Conservation (phyloP, 2,797 vertebrate species). For the Oryzias sinensis region DNA sequence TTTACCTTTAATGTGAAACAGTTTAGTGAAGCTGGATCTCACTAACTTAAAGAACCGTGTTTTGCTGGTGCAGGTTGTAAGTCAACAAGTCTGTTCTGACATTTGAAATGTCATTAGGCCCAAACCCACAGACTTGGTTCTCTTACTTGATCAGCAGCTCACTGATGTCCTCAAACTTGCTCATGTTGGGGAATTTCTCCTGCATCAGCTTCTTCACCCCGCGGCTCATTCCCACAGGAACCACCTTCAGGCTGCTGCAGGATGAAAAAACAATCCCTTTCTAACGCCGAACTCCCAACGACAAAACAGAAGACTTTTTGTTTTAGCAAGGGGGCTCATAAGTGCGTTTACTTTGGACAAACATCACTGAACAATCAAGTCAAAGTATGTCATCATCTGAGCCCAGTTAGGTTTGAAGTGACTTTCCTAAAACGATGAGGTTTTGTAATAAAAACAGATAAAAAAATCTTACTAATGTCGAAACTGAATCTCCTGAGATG, state of each 20-base stretch:
- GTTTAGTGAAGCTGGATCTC: no score
- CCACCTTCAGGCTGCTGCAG: constrained; percentile 90
- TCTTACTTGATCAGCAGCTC: constrained; percentile 90
- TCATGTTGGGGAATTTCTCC: constrained; percentile 92
- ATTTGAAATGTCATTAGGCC: no score
- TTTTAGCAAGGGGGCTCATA: constrained; percentile 48
- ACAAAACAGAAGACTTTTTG: rapidly evolving
- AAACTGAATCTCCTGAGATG: constrained; percentile 83
- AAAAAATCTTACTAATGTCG: constrained; percentile 83
- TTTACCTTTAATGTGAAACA: no score
- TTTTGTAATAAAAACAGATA: neutral
- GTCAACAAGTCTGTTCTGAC: no score
- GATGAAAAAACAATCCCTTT: neutral
- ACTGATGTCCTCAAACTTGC: constrained; percentile 89
- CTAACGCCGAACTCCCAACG: neutral
- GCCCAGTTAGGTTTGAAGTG: constrained; percentile 4
- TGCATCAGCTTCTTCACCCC: constrained; percentile 94
- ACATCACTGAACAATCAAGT: constrained; percentile 79
- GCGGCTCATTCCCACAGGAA: constrained; percentile 90
- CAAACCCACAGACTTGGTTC: neutral
- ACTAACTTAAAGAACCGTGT: no score
- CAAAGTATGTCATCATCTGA: constrained; percentile 71
- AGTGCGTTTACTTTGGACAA: constrained; percentile 85
- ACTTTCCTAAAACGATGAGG: neutral
- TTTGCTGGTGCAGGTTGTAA: no score